Conservation (phyloP, 2,888 invertebrate genomes). For the Caenorhabditis imperialis region DNA sequence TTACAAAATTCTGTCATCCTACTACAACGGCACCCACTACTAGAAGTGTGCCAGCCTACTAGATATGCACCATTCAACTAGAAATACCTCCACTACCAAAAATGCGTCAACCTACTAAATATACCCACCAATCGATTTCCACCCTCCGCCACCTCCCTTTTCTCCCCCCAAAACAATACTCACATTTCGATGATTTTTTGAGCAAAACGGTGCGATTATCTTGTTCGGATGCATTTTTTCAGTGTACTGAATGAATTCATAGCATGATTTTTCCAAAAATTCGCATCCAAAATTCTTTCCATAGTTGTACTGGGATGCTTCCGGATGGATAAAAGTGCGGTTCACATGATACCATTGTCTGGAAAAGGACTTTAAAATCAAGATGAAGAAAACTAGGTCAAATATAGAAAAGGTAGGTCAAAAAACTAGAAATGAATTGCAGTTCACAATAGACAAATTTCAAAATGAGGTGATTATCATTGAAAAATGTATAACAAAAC, state of each 20-base stretch:
- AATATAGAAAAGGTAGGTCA: background rate
- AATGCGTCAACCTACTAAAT: no score
- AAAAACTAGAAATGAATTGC: no score
- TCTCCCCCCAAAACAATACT: slow-evolving; percentile 5
- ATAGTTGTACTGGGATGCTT: slow-evolving; percentile 60
- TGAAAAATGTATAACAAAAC: no score
- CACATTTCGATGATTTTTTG: slow-evolving; percentile 20
- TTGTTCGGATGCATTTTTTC: background rate
- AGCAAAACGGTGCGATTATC: slow-evolving; percentile 28
- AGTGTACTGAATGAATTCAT: slow-evolving; percentile 52
- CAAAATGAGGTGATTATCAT: no score
- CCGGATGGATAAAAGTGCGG: slow-evolving; percentile 38
- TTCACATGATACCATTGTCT: slow-evolving; percentile 67
- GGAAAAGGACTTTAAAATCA: background rate
- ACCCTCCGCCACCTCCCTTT: background rate
- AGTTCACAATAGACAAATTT: no score
- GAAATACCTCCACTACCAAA: no score
- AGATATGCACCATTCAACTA: no score
- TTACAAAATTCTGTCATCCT: no score
- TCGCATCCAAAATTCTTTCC: slow-evolving; percentile 65
- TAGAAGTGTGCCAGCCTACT: no score
- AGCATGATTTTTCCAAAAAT: slow-evolving; percentile 62
- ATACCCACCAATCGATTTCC: no score
- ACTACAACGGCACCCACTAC: no score
- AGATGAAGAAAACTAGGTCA: background rate